Evolutionary conservation across 2,113 vertebrate species (phyloP).

Genomic region (Rhinolophus sinicus): DNA sequence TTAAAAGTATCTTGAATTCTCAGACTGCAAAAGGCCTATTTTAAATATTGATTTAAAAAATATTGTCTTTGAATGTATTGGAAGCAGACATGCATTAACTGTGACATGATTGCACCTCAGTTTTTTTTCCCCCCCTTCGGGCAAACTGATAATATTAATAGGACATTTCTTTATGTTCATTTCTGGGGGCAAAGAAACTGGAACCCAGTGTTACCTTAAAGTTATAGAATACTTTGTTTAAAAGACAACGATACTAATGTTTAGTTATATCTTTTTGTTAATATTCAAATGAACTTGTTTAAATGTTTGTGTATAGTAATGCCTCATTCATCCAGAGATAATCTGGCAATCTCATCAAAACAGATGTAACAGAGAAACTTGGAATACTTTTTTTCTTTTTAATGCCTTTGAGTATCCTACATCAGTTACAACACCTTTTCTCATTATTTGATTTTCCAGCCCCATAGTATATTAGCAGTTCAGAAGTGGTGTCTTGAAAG

Average conservation of each 20-base stretch:
- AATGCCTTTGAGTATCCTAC: constrained; percentile 44
- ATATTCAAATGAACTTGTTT: constrained; percentile 72
- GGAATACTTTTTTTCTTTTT: constrained; percentile 29
- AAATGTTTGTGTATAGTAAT: constrained; percentile 74
- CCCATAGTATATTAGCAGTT: not conserved
- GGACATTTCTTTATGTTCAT: constrained; percentile 66
- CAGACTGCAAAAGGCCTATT: constrained; percentile 77
- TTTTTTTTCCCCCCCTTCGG: not conserved
- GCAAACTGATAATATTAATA: constrained; percentile 61
- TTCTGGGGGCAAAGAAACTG: constrained; percentile 47
- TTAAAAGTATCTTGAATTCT: constrained; percentile 77
- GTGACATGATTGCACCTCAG: constrained; percentile 73
- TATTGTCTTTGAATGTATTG: constrained; percentile 79
- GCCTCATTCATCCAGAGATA: constrained; percentile 54
- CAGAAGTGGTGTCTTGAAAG: constrained; percentile 3
- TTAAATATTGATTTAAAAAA: constrained; percentile 72
- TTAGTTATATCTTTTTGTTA: constrained; percentile 75
- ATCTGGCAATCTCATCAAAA: constrained; percentile 56
- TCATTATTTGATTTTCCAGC: constrained; percentile 4
- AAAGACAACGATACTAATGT: constrained; percentile 68
- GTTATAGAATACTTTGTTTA: constrained; percentile 69
- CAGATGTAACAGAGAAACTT: constrained; percentile 47
- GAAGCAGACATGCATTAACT: constrained; percentile 77
- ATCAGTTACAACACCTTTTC: not conserved
- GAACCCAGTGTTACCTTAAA: constrained; percentile 70